phyloP scores from a whole-genome alignment of 2,888 invertebrate genomes.

The Chymomyza procnemis region DNA sequence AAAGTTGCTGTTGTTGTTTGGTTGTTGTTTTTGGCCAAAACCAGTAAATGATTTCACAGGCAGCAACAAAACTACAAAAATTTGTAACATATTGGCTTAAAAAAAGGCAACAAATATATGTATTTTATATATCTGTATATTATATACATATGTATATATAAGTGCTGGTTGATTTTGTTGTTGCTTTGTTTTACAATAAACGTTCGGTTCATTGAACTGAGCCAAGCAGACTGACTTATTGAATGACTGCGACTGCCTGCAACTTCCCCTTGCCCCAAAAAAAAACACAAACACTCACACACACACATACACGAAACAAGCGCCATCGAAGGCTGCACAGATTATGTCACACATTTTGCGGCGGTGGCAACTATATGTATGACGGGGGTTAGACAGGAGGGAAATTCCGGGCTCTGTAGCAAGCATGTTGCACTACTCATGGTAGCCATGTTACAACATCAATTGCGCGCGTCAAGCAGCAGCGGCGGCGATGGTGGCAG shows the following conservation, averaged over 20 bases:
- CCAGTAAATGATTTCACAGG: slow-evolving; percentile 73
- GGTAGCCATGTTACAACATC: slow-evolving; percentile 74
- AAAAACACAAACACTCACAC: slow-evolving; percentile 15
- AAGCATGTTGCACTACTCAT: slow-evolving; percentile 65
- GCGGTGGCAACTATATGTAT: slow-evolving; percentile 26
- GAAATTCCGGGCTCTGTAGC: slow-evolving; percentile 47
- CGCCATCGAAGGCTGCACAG: slow-evolving; percentile 70
- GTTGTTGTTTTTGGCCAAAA: slow-evolving; percentile 42
- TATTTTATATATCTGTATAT: neutral
- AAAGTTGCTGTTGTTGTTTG: slow-evolving; percentile 32
- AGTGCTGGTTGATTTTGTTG: slow-evolving; percentile 39
- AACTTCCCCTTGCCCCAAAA: slow-evolving; percentile 30
- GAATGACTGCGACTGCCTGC: slow-evolving; percentile 63
- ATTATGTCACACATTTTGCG: slow-evolving; percentile 71
- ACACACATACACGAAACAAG: slow-evolving; percentile 4
- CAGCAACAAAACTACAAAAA: slow-evolving; percentile 57
- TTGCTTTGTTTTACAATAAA: slow-evolving; percentile 59
- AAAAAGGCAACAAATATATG: slow-evolving; percentile 15
- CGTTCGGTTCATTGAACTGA: slow-evolving; percentile 61
- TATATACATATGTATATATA: neutral
- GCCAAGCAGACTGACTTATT: slow-evolving; percentile 64
- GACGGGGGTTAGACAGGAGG: neutral
- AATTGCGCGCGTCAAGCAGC: slow-evolving; percentile 71
- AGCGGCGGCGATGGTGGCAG: slow-evolving; percentile 38
- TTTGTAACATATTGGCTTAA: slow-evolving; percentile 68